These are phyloP conservation scores for Pseudobourletiella spinata DNA, from an alignment of 1,140 invertebrate species.

Conservation along the genomic window DNA sequence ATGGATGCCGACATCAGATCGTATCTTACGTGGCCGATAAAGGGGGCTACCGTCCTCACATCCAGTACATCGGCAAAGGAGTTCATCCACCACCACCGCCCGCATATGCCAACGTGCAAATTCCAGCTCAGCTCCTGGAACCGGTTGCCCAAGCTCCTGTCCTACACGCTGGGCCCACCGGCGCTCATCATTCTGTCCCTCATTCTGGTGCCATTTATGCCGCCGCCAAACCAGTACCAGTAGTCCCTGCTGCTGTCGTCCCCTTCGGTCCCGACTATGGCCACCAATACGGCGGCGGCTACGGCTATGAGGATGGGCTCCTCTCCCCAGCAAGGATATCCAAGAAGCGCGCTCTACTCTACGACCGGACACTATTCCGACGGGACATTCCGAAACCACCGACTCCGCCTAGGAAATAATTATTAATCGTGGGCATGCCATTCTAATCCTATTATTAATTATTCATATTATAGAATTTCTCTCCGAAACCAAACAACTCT, in stretches of 20 bases:
- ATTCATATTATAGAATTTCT: too few species aligned
- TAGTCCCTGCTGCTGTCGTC: not conserved
- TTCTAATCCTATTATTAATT: too few species aligned
- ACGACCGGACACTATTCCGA: conserved; percentile 27
- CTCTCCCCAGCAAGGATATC: conserved; percentile 8
- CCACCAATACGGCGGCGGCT: conserved; percentile 5
- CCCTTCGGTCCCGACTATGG: not conserved
- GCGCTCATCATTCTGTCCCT: too few species aligned
- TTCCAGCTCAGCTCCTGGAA: conserved; percentile 9
- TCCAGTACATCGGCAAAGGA: conserved; percentile 34
- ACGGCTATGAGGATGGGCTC: not conserved
- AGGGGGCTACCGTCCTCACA: conserved; percentile 29
- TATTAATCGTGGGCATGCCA: too few species aligned
- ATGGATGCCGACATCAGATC: conserved; percentile 22
- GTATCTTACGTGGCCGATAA: conserved; percentile 35
- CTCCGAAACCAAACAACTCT: too few species aligned
- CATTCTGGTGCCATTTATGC: too few species aligned
- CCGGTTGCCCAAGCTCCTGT: not conserved
- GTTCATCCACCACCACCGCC: conserved; percentile 34
- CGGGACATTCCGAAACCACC: conserved; percentile 10
- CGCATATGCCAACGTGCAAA: conserved; percentile 30
- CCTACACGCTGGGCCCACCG: not conserved
- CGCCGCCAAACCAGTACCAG: not conserved
- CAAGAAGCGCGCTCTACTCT: conserved; percentile 22
- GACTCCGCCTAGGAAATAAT: not conserved